phyloP scores from a whole-genome alignment of 37 sponge, comb jelly and placozoan species.

The Eunapius fragilis region DNA sequence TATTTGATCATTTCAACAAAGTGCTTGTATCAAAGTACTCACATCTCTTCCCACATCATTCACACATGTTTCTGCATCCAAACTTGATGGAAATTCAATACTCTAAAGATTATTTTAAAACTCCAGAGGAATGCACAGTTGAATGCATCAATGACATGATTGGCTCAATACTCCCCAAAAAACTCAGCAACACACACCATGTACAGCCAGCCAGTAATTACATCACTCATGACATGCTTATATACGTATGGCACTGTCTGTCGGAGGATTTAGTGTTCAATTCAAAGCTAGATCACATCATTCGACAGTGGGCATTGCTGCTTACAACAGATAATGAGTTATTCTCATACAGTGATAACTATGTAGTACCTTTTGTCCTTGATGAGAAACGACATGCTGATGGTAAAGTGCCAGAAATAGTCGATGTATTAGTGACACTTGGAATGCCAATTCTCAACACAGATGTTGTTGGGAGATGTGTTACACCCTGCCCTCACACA shows the following conservation, averaged over 20 bases:
- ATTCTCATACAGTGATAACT: constrained; percentile 4
- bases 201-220: neutral
- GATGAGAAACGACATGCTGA: too few species aligned
- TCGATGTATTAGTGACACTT: neutral
- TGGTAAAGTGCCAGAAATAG: neutral
- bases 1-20: constrained; percentile 39
- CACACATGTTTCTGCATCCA: constrained; percentile 21
- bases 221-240: neutral
- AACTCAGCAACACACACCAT: neutral
- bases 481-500: constrained; percentile 14
- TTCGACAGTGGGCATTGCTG: constrained; percentile 36
- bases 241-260: constrained; percentile 23
- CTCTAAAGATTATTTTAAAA: constrained; percentile 4
- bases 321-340: constrained; percentile 20
- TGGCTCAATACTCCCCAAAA: neutral
- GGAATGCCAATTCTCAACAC: constrained; percentile 33
- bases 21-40: constrained; percentile 24
- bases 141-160: neutral
- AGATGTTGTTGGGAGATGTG: neutral
- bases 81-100: neutral
- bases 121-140: neutral
- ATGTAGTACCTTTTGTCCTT: neutral
- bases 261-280: constrained; percentile 12
- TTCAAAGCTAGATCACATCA: neutral
- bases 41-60: constrained; percentile 5